Evolutionary conservation across 1,140 invertebrate species (phyloP).

Genomic region (Copidosoma floridanum): DNA sequence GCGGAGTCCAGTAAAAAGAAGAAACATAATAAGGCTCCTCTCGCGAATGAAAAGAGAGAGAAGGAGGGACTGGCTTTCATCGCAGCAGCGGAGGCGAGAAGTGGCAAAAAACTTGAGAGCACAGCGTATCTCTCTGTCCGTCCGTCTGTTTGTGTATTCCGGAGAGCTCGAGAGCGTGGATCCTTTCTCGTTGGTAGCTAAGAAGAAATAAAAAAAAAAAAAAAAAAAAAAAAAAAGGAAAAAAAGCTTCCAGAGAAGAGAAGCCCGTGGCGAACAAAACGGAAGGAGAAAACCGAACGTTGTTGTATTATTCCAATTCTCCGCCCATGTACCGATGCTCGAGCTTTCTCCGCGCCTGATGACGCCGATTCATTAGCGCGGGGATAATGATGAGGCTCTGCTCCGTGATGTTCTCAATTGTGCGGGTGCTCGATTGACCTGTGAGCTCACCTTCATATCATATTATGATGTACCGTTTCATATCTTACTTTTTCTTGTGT

Average conservation of each 20-base stretch:
- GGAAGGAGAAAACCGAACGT: neutral
- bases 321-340: no score
- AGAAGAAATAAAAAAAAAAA: no score
- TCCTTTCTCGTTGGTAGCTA: no score
- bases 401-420: no score
- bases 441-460: constrained; percentile 3
- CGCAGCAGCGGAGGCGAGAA: neutral
- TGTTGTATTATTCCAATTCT: no score
- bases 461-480: no score
- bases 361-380: no score
- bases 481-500: no score
- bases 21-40: constrained; percentile 14
- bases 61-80: neutral
- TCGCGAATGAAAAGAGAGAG: neutral
- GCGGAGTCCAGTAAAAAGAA: constrained; percentile 3
- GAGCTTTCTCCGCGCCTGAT: no score
- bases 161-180: no score
- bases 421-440: neutral
- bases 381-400: no score
- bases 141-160: neutral
- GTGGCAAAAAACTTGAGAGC: neutral
- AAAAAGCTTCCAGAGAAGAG: neutral
- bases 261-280: neutral
- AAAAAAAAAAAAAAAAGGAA: no score
- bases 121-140: neutral